Percentiles rank a stretch among this genome's conserved stretches.
Evolutionary conservation across 2,797 vertebrate species (phyloP).

Genomic region (Chaunax sp.): DNA sequence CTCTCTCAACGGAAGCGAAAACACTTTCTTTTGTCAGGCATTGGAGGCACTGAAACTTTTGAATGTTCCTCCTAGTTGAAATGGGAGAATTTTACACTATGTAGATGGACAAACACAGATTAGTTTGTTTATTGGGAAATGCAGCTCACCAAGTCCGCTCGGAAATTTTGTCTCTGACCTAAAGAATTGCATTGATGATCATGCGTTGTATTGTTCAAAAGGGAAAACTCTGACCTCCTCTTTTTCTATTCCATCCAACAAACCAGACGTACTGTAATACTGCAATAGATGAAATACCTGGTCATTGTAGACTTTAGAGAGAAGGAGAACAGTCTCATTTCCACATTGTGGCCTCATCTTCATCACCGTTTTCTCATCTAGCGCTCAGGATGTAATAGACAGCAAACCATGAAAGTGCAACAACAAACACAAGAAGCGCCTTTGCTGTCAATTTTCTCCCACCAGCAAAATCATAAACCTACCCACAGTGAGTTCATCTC

Average conservation of each 20-base stretch:
- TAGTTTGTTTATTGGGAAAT: conserved; percentile 20
- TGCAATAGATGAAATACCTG: conserved; percentile 32
- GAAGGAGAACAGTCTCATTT: conserved; percentile 84
- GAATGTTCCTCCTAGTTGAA: conserved; percentile 42
- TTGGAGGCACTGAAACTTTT: conserved; percentile 8
- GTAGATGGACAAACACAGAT: conserved; percentile 8
- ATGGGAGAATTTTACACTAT: conserved; percentile 25
- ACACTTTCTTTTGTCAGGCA: conserved; percentile 31
- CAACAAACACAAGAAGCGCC: conserved; percentile 81
- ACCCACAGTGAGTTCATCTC: conserved; percentile 23
- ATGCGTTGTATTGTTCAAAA: conserved; percentile 30
- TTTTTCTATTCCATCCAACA: conserved; percentile 32
- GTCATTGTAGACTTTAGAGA: conserved; percentile 78
- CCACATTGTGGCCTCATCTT: conserved; percentile 78
- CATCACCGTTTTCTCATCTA: conserved; percentile 82
- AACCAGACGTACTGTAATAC: conserved; percentile 10
- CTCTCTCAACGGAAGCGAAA: conserved; percentile 25
- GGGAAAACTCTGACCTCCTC: conserved; percentile 31
- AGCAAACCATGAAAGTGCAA: conserved; percentile 51
- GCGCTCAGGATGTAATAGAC: conserved; percentile 79
- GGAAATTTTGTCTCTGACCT: conserved; percentile 48
- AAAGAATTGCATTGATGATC: conserved; percentile 44
- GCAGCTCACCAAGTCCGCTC: conserved; percentile 3
- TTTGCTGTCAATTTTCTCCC: conserved; percentile 82
- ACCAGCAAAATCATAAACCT: conserved; percentile 85